phyloP scores from a whole-genome alignment of 2,113 vertebrate species.

The Anarrhichthys ocellatus region DNA sequence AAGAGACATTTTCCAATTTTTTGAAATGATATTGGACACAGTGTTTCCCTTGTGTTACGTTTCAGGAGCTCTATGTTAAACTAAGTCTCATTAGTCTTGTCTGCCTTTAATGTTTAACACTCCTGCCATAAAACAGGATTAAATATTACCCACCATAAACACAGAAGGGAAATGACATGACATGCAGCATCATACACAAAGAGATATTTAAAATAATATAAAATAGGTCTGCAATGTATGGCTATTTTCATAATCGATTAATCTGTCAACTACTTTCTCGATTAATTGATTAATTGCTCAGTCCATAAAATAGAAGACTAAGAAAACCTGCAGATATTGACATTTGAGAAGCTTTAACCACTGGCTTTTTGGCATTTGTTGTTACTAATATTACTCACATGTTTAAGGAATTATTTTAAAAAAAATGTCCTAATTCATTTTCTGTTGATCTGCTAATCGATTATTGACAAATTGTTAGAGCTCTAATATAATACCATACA shows the following conservation, averaged over 20 bases:
- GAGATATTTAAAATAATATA: neutral
- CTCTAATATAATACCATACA: neutral
- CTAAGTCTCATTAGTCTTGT: constrained; percentile 11
- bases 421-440: neutral
- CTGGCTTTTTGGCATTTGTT: no score
- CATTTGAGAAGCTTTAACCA: neutral
- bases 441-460: neutral
- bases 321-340: neutral
- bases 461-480: neutral
- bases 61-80: neutral
- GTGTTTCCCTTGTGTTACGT: constrained; percentile 8
- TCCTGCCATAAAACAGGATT: neutral
- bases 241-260: neutral
- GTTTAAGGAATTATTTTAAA: neutral
- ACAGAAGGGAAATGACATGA: neutral
- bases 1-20: neutral
- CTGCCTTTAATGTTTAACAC: neutral
- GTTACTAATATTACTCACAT: neutral
- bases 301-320: neutral
- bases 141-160: neutral
- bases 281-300: neutral
- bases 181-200: neutral
- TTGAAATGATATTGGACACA: neutral
- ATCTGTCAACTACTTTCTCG: neutral
- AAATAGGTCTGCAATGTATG: neutral